phyloP scores from a whole-genome alignment of 2,888 invertebrate genomes.

The Apoda limacodes region DNA sequence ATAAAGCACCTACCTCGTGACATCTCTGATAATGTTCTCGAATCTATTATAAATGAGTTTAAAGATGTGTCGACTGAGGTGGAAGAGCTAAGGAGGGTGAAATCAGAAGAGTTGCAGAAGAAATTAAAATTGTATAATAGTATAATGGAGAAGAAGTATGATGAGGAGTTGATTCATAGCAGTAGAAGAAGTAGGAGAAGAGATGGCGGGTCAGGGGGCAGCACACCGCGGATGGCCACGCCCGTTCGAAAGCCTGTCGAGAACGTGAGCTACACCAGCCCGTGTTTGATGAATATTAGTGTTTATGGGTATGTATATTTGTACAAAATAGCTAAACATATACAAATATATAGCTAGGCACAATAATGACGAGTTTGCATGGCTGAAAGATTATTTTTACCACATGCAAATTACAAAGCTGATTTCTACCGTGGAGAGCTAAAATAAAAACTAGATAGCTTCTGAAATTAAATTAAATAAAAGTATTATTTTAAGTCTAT shows the following conservation, averaged over 20 bases:
- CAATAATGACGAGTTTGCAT: too few relatives aligned
- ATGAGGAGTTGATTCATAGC: slow-evolving; percentile 76
- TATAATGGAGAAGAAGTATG: slow-evolving; percentile 79
- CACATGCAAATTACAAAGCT: too few relatives aligned
- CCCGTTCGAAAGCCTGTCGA: slow-evolving; percentile 30
- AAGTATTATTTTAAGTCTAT: too few relatives aligned
- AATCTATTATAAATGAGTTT: slow-evolving; percentile 57
- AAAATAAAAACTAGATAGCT: too few relatives aligned
- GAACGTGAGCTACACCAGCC: too few relatives aligned
- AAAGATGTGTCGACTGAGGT: slow-evolving; percentile 42
- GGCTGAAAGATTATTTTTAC: too few relatives aligned
- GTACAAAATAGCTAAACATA: neutral
- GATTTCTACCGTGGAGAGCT: too few relatives aligned
- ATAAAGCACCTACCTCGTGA: slow-evolving; percentile 61
- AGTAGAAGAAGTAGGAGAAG: slow-evolving; percentile 47
- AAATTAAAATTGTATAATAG: slow-evolving; percentile 76
- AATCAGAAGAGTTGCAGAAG: slow-evolving; percentile 42
- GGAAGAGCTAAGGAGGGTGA: slow-evolving; percentile 38
- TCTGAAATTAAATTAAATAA: too few relatives aligned
- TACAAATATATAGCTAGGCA: neutral
- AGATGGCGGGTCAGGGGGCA: slow-evolving; percentile 30
- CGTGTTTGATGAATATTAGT: too few relatives aligned
- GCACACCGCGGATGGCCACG: slow-evolving; percentile 22
- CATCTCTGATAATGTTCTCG: slow-evolving; percentile 48
- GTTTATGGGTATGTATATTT: slow-evolving; percentile 19